Evolutionary conservation across 1,140 invertebrate genomes (phyloP).

Genomic region (Drosophila repleta): DNA sequence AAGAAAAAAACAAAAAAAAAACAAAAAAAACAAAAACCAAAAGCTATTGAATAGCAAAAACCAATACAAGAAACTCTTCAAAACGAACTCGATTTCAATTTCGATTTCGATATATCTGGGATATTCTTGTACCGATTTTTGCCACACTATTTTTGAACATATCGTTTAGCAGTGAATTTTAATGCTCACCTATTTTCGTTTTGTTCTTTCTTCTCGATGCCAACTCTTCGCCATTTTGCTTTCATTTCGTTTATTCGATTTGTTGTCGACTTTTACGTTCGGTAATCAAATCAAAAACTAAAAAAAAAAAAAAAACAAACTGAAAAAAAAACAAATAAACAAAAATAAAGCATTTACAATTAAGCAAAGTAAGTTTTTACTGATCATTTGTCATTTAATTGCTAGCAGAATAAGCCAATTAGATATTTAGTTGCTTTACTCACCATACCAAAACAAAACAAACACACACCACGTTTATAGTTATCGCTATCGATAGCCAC

Average conservation of each 20-base stretch:
- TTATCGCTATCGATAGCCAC: slow-evolving; percentile 36
- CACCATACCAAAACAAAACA: slow-evolving; percentile 24
- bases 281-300: slow-evolving; percentile 1
- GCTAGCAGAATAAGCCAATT: slow-evolving; percentile 42
- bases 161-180: slow-evolving; percentile 11
- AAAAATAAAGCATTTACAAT: slow-evolving; percentile 75
- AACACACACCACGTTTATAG: slow-evolving; percentile 17
- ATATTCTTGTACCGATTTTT: slow-evolving; percentile 35
- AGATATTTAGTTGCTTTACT: slow-evolving; percentile 20
- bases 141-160: slow-evolving; percentile 31
- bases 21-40: slow-evolving; percentile 18
- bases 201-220: slow-evolving; percentile 61
- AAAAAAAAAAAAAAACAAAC: slow-evolving; percentile 49
- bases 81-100: too few species aligned
- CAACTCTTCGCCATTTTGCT: slow-evolving; percentile 55
- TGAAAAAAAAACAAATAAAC: slow-evolving; percentile 18
- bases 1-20: slow-evolving; percentile 1
- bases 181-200: slow-evolving; percentile 47
- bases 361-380: slow-evolving; percentile 77
- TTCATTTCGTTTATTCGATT: slow-evolving; percentile 57
- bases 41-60: slow-evolving; percentile 13
- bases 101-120: slow-evolving; percentile 23
- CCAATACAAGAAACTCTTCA: slow-evolving; percentile 24
- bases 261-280: slow-evolving; percentile 48
- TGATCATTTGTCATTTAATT: slow-evolving; percentile 57